Conservation (phyloP, 2,888 invertebrate species). For the Ennomos fuscantarius region DNA sequence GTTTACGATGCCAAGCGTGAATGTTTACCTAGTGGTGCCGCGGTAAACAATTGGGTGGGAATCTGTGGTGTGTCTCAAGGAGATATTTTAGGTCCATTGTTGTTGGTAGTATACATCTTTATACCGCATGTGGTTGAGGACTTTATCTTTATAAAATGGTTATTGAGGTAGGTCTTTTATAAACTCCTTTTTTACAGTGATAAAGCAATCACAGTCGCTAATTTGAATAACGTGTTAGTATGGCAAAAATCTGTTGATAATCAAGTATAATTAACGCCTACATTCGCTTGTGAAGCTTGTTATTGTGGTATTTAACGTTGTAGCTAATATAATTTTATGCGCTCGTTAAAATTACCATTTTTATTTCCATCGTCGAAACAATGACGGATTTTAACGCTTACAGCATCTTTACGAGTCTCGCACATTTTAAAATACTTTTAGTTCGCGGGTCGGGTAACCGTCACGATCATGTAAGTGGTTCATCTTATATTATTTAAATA, state of each 20-base stretch:
- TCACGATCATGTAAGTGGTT: too few relatives aligned
- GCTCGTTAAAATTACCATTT: constrained; percentile 6
- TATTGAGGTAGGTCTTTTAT: constrained; percentile 10
- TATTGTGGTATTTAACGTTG: neutral
- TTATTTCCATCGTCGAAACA: constrained; percentile 17
- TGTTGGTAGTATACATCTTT: constrained; percentile 25
- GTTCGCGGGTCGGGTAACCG: too few relatives aligned
- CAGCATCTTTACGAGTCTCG: neutral
- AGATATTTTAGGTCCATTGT: constrained; percentile 32
- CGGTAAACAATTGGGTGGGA: constrained; percentile 37
- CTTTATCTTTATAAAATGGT: constrained; percentile 2
- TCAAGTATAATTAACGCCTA: too few relatives aligned
- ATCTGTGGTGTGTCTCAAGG: constrained; percentile 35
- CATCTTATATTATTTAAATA: too few relatives aligned
- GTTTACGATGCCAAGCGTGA: constrained; percentile 43
- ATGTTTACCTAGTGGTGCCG: constrained; percentile 37
- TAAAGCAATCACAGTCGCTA: too few relatives aligned
- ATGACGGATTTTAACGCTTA: constrained; percentile 4
- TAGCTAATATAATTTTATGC: constrained; percentile 12
- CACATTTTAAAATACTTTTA: too few relatives aligned
- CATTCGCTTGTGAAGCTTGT: too few relatives aligned
- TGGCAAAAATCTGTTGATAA: too few relatives aligned
- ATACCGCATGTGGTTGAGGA: too few relatives aligned
- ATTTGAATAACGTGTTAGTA: too few relatives aligned
- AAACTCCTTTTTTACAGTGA: too few relatives aligned